A percentile compares a stretch with the other conserved stretches of the same genome.
These are phyloP conservation scores for Seriola quinqueradiata DNA, from an alignment of 2,113 vertebrate genomes.

Conservation along the genomic window DNA sequence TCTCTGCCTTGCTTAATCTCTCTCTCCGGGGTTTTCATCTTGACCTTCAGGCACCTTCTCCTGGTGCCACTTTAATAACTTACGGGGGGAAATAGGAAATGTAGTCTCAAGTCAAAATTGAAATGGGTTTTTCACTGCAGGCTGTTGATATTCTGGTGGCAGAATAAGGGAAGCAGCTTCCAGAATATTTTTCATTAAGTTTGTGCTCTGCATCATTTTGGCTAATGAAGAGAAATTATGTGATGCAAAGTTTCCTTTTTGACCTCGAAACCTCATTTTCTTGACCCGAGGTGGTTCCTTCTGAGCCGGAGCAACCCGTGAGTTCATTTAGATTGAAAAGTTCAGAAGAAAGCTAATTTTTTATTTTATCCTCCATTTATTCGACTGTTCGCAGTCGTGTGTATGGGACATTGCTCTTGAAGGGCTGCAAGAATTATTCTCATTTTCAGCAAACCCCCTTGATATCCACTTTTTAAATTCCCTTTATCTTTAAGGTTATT, in stretches of 20 bases:
- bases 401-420: neutral
- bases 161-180: slow-evolving; percentile 57
- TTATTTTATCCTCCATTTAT: slow-evolving; percentile 29
- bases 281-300: slow-evolving; percentile 42
- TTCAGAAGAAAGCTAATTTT: slow-evolving; percentile 41
- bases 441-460: neutral
- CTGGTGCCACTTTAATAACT: slow-evolving; percentile 76
- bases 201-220: slow-evolving; percentile 50
- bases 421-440: neutral
- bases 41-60: slow-evolving; percentile 80
- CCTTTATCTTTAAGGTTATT: neutral
- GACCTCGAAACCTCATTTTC: slow-evolving; percentile 69
- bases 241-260: slow-evolving; percentile 43
- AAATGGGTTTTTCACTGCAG: slow-evolving; percentile 70
- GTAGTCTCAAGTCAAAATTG: slow-evolving; percentile 75
- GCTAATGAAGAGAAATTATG: slow-evolving; percentile 75
- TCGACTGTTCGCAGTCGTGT: neutral
- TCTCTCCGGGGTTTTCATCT: slow-evolving; percentile 67
- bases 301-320: slow-evolving; percentile 8
- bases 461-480: neutral
- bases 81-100: slow-evolving; percentile 74
- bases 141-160: slow-evolving; percentile 74
- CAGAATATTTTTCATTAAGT: slow-evolving; percentile 67
- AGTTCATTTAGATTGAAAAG: slow-evolving; percentile 48
- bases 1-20: slow-evolving; percentile 44